A percentile compares a stretch with the other conserved stretches of the same genome.
Conservation (phyloP, 2,888 invertebrate species). For the Julus scanicus region DNA sequence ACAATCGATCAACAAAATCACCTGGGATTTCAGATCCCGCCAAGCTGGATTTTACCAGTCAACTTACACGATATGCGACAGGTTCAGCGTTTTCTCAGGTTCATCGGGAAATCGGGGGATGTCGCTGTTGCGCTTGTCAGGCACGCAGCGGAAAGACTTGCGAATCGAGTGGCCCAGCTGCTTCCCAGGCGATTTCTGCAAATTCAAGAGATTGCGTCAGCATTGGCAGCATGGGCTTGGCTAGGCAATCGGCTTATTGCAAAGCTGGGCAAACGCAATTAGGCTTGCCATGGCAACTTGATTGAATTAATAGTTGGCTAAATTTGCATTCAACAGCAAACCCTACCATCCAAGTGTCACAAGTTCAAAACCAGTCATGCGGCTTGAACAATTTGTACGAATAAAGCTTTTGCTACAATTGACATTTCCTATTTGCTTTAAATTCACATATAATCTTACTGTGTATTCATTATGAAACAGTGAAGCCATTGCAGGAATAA, state of each 20-base stretch:
- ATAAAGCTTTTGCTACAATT: no score
- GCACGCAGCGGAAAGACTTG: conserved; percentile 97
- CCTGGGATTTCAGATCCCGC: background rate
- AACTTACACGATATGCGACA: conserved; percentile 94
- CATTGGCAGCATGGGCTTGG: background rate
- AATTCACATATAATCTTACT: no score
- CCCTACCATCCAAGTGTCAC: no score
- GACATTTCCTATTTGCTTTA: no score
- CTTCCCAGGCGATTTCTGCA: conserved; percentile 94
- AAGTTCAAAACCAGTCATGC: no score
- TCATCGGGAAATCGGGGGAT: conserved; percentile 92
- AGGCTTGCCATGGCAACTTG: conserved; percentile 28
- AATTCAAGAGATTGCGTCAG: conserved; percentile 23
- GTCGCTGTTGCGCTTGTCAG: conserved; percentile 82
- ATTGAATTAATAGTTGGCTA: background rate
- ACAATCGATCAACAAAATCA: background rate
- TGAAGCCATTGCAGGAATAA: no score
- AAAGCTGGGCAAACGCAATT: background rate
- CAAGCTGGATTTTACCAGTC: background rate
- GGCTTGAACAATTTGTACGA: no score
- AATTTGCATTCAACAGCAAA: no score
- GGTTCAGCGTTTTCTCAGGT: conserved; percentile 92
- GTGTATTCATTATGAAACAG: no score
- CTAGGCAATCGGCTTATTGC: background rate
- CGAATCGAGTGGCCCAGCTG: conserved; percentile 92